phyloP scores from a whole-genome alignment of 2,888 invertebrate species.

The Acronicta psi region DNA sequence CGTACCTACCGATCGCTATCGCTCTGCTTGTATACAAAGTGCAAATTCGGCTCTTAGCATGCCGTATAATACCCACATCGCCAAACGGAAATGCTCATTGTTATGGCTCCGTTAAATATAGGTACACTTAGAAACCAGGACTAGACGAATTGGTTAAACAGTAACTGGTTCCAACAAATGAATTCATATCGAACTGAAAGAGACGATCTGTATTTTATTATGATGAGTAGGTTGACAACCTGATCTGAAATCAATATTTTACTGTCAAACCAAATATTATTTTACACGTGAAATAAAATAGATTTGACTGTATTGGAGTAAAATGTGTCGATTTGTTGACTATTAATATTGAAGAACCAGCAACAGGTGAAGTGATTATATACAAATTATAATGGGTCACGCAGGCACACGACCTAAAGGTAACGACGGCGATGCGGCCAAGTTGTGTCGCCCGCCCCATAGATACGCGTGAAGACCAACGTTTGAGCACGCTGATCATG shows the following conservation, averaged over 20 bases:
- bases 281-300: constrained; percentile 31
- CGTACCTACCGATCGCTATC: constrained; percentile 60
- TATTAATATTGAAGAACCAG: constrained; percentile 57
- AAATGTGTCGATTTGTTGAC: constrained; percentile 51
- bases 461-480: constrained; percentile 17
- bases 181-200: constrained; percentile 21
- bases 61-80: constrained; percentile 32
- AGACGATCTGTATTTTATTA: constrained; percentile 5
- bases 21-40: constrained; percentile 43
- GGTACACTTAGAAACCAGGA: constrained; percentile 35
- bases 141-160: constrained; percentile 32
- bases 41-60: constrained; percentile 35
- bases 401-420: constrained; percentile 56
- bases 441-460: constrained; percentile 35
- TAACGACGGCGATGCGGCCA: constrained; percentile 30
- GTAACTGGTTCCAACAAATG: constrained; percentile 23
- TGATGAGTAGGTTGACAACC: too few relatives aligned
- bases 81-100: constrained; percentile 50
- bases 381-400: constrained; percentile 66
- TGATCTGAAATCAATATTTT: constrained; percentile 23
- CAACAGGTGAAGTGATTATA: constrained; percentile 70
- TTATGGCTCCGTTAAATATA: constrained; percentile 35
- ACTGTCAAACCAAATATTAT: constrained; percentile 18
- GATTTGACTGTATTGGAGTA: constrained; percentile 35
- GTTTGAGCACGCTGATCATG: constrained; percentile 16